Evolutionary conservation across 2,113 vertebrate genomes (phyloP).

Genomic region (Myanophis thanlyinensis): DNA sequence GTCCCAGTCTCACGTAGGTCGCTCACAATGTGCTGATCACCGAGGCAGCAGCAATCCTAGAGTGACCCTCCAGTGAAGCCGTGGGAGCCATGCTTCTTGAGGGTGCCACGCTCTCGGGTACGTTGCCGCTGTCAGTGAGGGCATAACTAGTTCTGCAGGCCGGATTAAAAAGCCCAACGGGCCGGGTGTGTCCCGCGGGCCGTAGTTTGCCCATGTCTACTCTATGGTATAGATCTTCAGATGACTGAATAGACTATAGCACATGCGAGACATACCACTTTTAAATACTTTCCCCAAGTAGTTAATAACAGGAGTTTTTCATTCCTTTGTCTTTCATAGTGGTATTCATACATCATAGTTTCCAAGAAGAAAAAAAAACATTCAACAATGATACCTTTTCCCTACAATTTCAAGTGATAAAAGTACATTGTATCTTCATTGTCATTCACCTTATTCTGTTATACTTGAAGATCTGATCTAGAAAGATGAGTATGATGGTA

Average conservation of each 20-base stretch:
- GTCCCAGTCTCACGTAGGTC: too few relatives aligned
- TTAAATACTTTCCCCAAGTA: not conserved
- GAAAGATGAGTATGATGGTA: not conserved
- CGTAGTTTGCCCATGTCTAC: too few relatives aligned
- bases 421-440: not conserved
- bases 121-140: too few relatives aligned
- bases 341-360: not conserved
- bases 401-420: not conserved
- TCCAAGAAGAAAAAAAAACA: not conserved
- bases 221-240: not conserved
- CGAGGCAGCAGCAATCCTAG: too few relatives aligned
- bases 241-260: not conserved
- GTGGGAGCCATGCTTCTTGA: too few relatives aligned
- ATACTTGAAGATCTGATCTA: not conserved
- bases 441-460: not conserved
- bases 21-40: too few relatives aligned
- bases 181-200: too few relatives aligned
- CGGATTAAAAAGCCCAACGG: too few relatives aligned
- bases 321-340: not conserved
- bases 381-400: not conserved
- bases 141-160: too few relatives aligned
- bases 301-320: not conserved
- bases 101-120: too few relatives aligned
- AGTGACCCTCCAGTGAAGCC: too few relatives aligned
- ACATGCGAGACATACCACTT: not conserved